A percentile compares a stretch with the other conserved stretches of the same genome.
Evolutionary conservation across 2,888 invertebrate species (phyloP).

Genomic region (Agelastica alni): DNA sequence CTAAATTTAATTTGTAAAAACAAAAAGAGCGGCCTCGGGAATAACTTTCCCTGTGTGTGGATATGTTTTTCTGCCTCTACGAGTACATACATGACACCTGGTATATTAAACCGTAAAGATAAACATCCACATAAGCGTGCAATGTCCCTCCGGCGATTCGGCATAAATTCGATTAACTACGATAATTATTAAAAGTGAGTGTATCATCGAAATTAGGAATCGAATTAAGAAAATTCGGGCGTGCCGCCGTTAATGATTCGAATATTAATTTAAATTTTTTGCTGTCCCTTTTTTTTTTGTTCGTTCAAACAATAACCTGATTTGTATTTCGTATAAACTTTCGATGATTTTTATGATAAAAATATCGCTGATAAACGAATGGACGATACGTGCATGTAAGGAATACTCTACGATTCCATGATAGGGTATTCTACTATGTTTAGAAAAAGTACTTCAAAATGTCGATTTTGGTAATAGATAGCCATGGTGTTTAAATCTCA

Average conservation of each 20-base stretch:
- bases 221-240: constrained; percentile 1
- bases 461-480: no score
- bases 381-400: neutral
- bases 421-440: no score
- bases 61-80: no score
- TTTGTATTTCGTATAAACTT: constrained; percentile 1
- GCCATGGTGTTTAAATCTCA: no score
- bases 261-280: neutral
- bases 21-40: no score
- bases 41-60: no score
- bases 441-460: no score
- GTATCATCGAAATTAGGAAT: constrained; percentile 11
- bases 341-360: neutral
- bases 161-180: constrained; percentile 4
- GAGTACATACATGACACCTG: neutral
- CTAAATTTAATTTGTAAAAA: no score
- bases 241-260: constrained; percentile 6
- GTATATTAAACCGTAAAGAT: constrained; percentile 1
- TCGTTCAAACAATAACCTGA: neutral
- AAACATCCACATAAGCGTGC: neutral
- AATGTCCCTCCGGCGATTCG: neutral
- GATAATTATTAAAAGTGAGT: constrained; percentile 11
- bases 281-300: neutral
- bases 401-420: no score
- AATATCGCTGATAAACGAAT: neutral